A percentile compares a stretch with the other conserved stretches of the same genome.
phyloP scores from a whole-genome alignment of 2,113 vertebrate species.

The Bos javanicus region DNA sequence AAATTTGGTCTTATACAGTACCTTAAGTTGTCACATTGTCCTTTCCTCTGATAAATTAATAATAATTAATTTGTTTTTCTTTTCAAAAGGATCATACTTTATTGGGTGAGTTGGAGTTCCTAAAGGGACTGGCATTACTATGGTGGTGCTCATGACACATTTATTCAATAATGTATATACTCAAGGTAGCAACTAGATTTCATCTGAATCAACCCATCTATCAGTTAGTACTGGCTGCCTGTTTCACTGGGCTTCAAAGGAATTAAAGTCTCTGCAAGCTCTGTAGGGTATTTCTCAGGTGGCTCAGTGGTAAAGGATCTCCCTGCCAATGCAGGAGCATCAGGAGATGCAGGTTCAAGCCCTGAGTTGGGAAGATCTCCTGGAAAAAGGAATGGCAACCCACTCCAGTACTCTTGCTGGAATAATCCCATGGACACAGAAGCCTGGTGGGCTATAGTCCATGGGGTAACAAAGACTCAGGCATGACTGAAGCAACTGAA shows the following conservation, averaged over 20 bases:
- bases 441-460: background rate
- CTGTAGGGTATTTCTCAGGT: background rate
- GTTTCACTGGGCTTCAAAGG: background rate
- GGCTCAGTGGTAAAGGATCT: background rate
- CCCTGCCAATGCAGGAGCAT: background rate
- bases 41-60: background rate
- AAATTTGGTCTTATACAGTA: background rate
- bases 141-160: background rate
- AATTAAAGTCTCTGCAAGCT: background rate
- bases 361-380: background rate
- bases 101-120: background rate
- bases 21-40: background rate
- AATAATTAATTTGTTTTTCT: background rate
- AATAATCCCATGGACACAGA: background rate
- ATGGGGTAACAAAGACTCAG: background rate
- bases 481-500: background rate
- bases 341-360: background rate
- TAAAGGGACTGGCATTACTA: background rate
- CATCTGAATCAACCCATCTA: background rate
- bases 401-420: background rate
- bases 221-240: background rate
- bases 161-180: background rate
- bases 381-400: background rate
- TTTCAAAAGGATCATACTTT: background rate
- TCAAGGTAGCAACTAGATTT: background rate